A percentile compares a stretch with the other conserved stretches of the same genome.
Conservation (phyloP, 2,888 invertebrate species). For the Ctena decussata region DNA sequence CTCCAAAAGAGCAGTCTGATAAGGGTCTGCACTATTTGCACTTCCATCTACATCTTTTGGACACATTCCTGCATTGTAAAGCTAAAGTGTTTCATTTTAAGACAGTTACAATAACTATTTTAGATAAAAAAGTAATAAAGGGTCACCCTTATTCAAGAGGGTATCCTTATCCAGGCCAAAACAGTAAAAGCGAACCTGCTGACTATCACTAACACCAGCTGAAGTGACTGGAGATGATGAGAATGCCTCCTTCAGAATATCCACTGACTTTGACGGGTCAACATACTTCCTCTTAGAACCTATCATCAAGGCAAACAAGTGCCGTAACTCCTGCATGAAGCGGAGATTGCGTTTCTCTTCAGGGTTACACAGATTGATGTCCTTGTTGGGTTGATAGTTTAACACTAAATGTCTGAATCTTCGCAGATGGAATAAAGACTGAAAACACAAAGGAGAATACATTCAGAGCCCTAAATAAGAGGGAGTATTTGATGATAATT, state of each 20-base stretch:
- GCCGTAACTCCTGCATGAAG: conserved; percentile 87
- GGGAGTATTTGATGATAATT: too few relatives aligned
- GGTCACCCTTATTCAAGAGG: too few relatives aligned
- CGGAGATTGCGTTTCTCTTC: conserved; percentile 82
- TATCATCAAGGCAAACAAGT: conserved; percentile 87
- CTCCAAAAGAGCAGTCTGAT: too few relatives aligned
- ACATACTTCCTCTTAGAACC: conserved; percentile 87
- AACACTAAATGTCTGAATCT: conserved; percentile 86
- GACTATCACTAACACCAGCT: conserved; percentile 84
- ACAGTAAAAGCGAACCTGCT: too few relatives aligned
- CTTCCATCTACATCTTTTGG: too few relatives aligned
- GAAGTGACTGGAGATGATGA: conserved; percentile 82
- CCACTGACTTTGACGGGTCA: conserved; percentile 87
- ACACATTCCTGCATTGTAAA: too few relatives aligned
- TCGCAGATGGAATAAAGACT: conserved; percentile 87
- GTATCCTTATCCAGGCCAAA: too few relatives aligned
- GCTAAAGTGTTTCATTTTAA: too few relatives aligned
- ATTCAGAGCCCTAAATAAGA: too few relatives aligned
- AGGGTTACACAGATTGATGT: conserved; percentile 58
- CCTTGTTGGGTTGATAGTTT: conserved; percentile 80
- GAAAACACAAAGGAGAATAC: conserved; percentile 60
- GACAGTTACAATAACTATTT: too few relatives aligned
- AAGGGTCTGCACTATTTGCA: too few relatives aligned
- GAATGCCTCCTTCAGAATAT: conserved; percentile 87
- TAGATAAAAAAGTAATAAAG: too few relatives aligned